Evolutionary conservation across 2,113 vertebrate species (phyloP), one percentile per base, ranked within the genome.

Genomic region (Triplophysa tibetana): DNA sequence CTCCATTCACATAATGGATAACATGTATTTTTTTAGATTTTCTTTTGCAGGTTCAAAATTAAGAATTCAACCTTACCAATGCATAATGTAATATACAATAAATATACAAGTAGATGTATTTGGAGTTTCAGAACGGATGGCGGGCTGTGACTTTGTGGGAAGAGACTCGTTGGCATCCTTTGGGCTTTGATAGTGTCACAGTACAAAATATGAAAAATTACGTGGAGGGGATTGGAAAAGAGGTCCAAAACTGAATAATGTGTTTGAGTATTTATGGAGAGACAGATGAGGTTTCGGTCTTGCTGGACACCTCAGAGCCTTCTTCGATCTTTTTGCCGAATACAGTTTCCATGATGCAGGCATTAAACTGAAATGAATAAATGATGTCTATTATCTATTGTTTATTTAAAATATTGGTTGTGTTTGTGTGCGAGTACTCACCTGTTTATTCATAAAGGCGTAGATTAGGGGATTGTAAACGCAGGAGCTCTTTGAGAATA

Each of bases 401-500:
- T 8, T 24, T 0, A 2, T 60, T 7, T 60, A 24, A 19, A 9
- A 17, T 16, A 52, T 8, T 56, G 52, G 23, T 8, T 33, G 11
- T 38, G 26, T 29, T 33, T 63, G 72, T 12, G 9, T 33, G 6
- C 21, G n/a, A 24, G 61, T 4, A 29, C 82, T 83, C 48, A 95
- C 94, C 93, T 95, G 94, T 84, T 94, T 95, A 83, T 96, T 95
- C 94, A 96, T 93, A 90, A 95, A 96, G 86, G 86, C 89, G 70
- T 96, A 96, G 86, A 95, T 96, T 54, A 95, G 89, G 2, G 94
- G 94, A 82, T 95, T 95, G 88, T 95, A 95, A 82, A 95, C 81
- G 0, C 93, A 93, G 21, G 94, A 74, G 79, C 94, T 95, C 91
- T 95, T 95, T 78, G 95, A 94, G 90, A 95, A 95, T 54, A 94